Conservation (phyloP, 2,888 invertebrate species). For the Drosophila helvetica region DNA sequence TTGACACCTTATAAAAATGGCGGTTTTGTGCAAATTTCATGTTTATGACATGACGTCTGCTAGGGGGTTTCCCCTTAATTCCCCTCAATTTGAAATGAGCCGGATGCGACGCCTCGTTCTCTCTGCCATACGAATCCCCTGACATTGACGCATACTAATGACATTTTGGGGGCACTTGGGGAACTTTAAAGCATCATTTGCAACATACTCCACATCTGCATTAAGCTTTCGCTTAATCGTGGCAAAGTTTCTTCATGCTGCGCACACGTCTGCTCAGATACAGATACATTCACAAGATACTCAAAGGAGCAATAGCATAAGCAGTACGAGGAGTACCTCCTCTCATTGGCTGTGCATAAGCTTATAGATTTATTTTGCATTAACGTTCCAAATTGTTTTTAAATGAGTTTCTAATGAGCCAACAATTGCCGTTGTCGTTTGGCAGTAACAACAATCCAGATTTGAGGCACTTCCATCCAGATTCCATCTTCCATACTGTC, state of each 20-base stretch:
- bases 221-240: conserved; percentile 63
- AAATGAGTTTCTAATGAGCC: conserved; percentile 79
- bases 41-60: conserved; percentile 75
- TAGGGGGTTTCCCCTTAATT: conserved; percentile 9
- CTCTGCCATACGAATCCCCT: conserved; percentile 25
- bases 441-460: conserved; percentile 37
- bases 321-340: conserved; percentile 3
- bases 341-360: conserved; percentile 53
- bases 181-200: conserved; percentile 63
- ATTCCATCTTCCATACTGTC: neutral
- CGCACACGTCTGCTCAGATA: conserved; percentile 20
- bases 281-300: conserved; percentile 20
- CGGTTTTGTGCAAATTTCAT: conserved; percentile 80
- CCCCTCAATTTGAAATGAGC: conserved; percentile 15
- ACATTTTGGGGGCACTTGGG: conserved; percentile 37
- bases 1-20: conserved; percentile 79
- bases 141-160: conserved; percentile 72
- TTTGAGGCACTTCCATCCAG: conserved; percentile 17
- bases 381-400: conserved; percentile 80
- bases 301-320: conserved; percentile 27
- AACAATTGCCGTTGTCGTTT: conserved; percentile 66
- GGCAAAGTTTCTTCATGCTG: conserved; percentile 5
- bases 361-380: conserved; percentile 79
- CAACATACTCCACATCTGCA: conserved; percentile 69
- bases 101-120: conserved; percentile 15